Base-by-base conservation (phyloP, 2,888 invertebrate species). In the Chironomus riparius region DNA sequence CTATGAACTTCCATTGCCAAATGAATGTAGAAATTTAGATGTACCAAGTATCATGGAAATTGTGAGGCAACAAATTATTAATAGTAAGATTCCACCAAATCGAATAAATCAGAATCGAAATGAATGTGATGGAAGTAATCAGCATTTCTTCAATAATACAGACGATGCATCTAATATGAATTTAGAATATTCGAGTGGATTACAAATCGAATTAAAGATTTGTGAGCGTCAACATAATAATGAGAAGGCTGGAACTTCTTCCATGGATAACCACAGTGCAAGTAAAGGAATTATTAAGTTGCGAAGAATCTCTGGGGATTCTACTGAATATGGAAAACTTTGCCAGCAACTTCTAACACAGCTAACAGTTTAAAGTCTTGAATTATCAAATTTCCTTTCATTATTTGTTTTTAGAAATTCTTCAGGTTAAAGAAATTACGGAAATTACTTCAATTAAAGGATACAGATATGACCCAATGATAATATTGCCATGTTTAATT, bases 301-400 rank as follows among this genome's bases (percentile, higher is more conserved):
- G 89, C 85, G 94, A 76, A 86, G 94, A 81, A 93, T 95, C 80
- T 94, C 94, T 0, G 95, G 95, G 4, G 95, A 95, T 83, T 93
- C 93, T 83, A 86, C 91, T 79, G 93, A 94, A 81, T 95, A 94
- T 81, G 93, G 92, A 78, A 92, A 93, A 83, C 86, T 95, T 61
- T 95, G 95, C 83, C 92, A 94, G 82, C 93, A 94, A 84, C 85
- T 95, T 80, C 93, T 95, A 77, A 92, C 92, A 71, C 93, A 93
- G 82, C 90, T 95, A 86, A 92, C 92, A 77, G 92, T 92, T 82
- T 92, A 84, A 79, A 65, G 24, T 56, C 18, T 15, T 22, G 10
- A 24, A 56, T 18, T 12, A 56, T 13, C n/a, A 56, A 15, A 56
- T 6, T 56, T 56, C 1, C 0, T 56, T 18, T 15, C 56, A 18